These are phyloP conservation scores for Drosophila paranaensis DNA, from an alignment of 2,888 invertebrate species.

Conservation along the genomic window DNA sequence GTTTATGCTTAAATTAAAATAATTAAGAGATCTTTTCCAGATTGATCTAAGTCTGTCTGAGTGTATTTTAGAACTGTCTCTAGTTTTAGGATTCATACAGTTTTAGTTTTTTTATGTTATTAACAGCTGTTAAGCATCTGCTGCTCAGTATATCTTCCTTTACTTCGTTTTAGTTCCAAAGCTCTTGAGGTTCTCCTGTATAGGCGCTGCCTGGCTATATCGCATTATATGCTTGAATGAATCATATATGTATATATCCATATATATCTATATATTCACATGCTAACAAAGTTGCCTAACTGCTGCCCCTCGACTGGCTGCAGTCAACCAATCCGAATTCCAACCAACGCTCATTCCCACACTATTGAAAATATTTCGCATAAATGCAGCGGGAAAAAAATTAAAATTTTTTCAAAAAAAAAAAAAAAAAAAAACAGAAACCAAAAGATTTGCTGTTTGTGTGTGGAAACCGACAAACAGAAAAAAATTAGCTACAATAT, in stretches of 20 bases:
- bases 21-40: not conserved
- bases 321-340: constrained; percentile 45
- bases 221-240: constrained; percentile 42
- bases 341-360: constrained; percentile 70
- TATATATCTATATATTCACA: not conserved
- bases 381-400: constrained; percentile 48
- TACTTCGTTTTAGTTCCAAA: not conserved
- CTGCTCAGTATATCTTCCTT: not conserved
- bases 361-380: constrained; percentile 73
- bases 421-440: constrained; percentile 21
- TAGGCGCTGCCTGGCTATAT: constrained; percentile 17
- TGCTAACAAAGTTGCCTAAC: constrained; percentile 44
- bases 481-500: constrained; percentile 78
- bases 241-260: constrained; percentile 16
- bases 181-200: too few relatives aligned
- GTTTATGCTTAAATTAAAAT: not conserved
- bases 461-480: constrained; percentile 73
- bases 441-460: constrained; percentile 14
- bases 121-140: constrained; percentile 6
- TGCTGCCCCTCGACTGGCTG: constrained; percentile 10
- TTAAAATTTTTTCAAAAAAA: constrained; percentile 23
- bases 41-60: not conserved
- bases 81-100: too few relatives aligned
- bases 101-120: not conserved
- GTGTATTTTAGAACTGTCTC: too few relatives aligned